These are phyloP conservation scores for Diachasmimorpha longicaudata DNA, from an alignment of 1,140 invertebrate genomes.

Conservation along the genomic window DNA sequence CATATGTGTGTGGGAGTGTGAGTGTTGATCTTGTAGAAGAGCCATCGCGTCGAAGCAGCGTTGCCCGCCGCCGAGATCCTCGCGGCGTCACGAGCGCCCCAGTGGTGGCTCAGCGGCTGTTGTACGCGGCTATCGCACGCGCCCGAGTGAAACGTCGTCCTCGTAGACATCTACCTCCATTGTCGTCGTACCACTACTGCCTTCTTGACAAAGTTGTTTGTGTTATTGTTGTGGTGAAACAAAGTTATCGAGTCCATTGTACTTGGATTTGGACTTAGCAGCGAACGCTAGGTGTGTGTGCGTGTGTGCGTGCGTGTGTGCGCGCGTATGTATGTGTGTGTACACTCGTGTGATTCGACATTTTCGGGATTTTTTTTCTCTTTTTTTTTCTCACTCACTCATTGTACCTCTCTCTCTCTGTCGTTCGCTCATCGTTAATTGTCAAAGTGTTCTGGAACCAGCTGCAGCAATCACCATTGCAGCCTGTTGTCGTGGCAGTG, in stretches of 20 bases:
- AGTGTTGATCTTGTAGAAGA: slow-evolving; percentile 24
- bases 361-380: no score
- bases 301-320: not conserved
- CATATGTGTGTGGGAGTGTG: slow-evolving; percentile 11
- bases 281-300: not conserved
- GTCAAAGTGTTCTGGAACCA: slow-evolving; percentile 61
- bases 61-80: slow-evolving; percentile 30
- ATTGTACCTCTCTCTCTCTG: slow-evolving; percentile 53
- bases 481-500: not conserved
- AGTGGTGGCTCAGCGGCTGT: not conserved
- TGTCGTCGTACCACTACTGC: not conserved
- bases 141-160: slow-evolving; percentile 4
- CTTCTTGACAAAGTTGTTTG: not conserved
- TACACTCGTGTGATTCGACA: not conserved
- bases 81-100: slow-evolving; percentile 33
- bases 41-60: slow-evolving; percentile 31
- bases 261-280: not conserved
- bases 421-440: slow-evolving; percentile 60
- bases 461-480: slow-evolving; percentile 21
- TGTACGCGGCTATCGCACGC: not conserved
- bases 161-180: not conserved
- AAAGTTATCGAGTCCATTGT: not conserved
- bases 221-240: not conserved
- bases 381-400: no score
- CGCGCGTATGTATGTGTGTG: no score